Conservation (phyloP, 2,888 invertebrate genomes). For the Drosophila meridionalis region DNA sequence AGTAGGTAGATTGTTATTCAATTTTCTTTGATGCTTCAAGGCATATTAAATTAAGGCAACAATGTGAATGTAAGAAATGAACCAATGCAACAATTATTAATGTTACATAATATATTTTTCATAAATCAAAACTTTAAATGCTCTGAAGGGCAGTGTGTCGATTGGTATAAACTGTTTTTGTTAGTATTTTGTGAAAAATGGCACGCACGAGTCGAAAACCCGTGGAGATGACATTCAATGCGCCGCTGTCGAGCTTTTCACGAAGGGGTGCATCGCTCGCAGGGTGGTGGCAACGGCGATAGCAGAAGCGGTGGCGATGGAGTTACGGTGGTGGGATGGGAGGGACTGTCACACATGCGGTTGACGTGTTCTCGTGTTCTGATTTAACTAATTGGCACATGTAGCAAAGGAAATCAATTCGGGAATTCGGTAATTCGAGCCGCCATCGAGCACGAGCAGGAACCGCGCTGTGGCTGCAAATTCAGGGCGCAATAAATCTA, state of each 20-base stretch:
- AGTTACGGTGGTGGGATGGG: neutral
- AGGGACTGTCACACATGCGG: conserved; percentile 65
- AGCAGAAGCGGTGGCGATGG: neutral
- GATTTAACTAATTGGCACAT: conserved; percentile 81
- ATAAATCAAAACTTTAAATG: conserved; percentile 13
- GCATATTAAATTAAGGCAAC: conserved; percentile 23
- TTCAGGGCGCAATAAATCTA: conserved; percentile 9
- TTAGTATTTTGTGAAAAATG: conserved; percentile 27
- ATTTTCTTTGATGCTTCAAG: neutral
- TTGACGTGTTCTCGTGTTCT: conserved; percentile 55
- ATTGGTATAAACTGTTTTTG: conserved; percentile 27
- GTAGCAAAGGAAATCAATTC: conserved; percentile 42
- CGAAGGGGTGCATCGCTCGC: conserved; percentile 25
- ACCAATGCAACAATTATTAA: conserved; percentile 49
- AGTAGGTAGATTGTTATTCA: neutral
- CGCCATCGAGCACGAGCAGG: conserved; percentile 6
- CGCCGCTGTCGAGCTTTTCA: conserved; percentile 12
- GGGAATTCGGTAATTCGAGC: conserved; percentile 55
- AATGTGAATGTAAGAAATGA: neutral
- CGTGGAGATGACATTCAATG: conserved; percentile 47
- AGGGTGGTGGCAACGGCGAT: conserved; percentile 8
- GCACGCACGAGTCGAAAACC: conserved; percentile 28
- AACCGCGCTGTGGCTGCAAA: conserved; percentile 26
- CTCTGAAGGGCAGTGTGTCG: conserved; percentile 6
- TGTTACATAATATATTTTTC: conserved; percentile 33